Conservation (phyloP, 2,113 vertebrate genomes). For the Onychostruthus taczanowskii region DNA sequence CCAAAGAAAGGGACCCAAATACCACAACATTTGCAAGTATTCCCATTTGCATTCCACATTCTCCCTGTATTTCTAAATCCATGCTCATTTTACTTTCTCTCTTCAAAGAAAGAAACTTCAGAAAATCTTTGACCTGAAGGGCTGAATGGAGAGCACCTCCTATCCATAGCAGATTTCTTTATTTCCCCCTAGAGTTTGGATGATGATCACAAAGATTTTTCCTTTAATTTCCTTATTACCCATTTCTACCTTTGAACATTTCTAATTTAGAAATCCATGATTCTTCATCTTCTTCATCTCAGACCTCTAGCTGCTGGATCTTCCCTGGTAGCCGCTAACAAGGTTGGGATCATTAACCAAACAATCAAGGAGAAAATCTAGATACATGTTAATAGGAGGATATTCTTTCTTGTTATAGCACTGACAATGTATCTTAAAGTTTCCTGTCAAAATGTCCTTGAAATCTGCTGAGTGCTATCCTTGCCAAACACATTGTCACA, state of each 20-base stretch:
- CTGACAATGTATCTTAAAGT: conserved; percentile 9
- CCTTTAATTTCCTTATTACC: conserved; percentile 30
- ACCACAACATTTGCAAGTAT: neutral
- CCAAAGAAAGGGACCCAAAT: neutral
- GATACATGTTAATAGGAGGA: neutral
- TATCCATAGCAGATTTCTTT: neutral
- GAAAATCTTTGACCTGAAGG: neutral
- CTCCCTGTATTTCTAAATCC: neutral
- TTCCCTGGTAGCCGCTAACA: neutral
- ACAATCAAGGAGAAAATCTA: conserved; percentile 46
- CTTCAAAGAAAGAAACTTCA: neutral
- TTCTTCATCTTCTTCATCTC: neutral
- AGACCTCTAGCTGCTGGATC: conserved; percentile 1
- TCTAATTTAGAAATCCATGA: conserved; percentile 32
- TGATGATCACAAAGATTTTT: conserved; percentile 46
- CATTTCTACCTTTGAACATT: conserved; percentile 23
- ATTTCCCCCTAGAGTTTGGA: conserved; percentile 23
- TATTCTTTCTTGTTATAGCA: conserved; percentile 27
- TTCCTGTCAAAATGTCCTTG: conserved; percentile 55
- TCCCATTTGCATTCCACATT: neutral
- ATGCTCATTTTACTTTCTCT: neutral
- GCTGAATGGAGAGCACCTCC: neutral
- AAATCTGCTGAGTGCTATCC: conserved; percentile 33
- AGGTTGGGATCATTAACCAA: conserved; percentile 42
- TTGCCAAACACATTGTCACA: conserved; percentile 43